Evolutionary conservation across 1,140 invertebrate genomes (phyloP).

Genomic region (Coelopa frigida): DNA sequence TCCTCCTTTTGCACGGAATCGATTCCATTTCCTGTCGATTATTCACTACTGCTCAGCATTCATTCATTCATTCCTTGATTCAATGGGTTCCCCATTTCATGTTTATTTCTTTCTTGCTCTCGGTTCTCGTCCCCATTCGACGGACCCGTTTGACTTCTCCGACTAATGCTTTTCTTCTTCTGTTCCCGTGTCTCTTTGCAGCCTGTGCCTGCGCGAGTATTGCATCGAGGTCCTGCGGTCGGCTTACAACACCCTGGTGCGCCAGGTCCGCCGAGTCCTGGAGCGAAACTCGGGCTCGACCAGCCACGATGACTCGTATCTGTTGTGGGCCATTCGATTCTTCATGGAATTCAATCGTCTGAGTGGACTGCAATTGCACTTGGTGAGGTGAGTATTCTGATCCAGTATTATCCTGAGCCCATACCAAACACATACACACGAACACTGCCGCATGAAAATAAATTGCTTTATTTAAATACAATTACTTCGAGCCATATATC

Average conservation of each 20-base stretch:
- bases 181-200: conserved; percentile 25
- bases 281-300: conserved; percentile 42
- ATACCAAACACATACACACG: too few relatives aligned
- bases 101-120: too few relatives aligned
- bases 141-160: too few relatives aligned
- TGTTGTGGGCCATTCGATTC: conserved; percentile 88
- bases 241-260: conserved; percentile 67
- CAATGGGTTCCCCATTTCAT: too few relatives aligned
- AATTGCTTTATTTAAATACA: not conserved
- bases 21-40: too few relatives aligned
- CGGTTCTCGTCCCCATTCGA: too few relatives aligned
- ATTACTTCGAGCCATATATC: not conserved
- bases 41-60: too few relatives aligned
- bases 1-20: too few relatives aligned
- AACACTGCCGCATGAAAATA: too few relatives aligned
- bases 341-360: conserved; percentile 96
- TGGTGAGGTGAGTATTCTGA: conserved; percentile 79
- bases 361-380: conserved; percentile 74
- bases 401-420: not conserved
- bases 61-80: too few relatives aligned
- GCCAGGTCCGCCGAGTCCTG: conserved; percentile 42
- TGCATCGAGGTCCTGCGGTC: conserved; percentile 87
- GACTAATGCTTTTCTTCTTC: conserved; percentile 21
- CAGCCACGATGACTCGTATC: conserved; percentile 83
- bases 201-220: conserved; percentile 86